Evolutionary conservation across 2,797 vertebrate genomes (phyloP), one percentile per base, ranked within the genome.

Genomic region (Hippopotamyrus pictus): DNA sequence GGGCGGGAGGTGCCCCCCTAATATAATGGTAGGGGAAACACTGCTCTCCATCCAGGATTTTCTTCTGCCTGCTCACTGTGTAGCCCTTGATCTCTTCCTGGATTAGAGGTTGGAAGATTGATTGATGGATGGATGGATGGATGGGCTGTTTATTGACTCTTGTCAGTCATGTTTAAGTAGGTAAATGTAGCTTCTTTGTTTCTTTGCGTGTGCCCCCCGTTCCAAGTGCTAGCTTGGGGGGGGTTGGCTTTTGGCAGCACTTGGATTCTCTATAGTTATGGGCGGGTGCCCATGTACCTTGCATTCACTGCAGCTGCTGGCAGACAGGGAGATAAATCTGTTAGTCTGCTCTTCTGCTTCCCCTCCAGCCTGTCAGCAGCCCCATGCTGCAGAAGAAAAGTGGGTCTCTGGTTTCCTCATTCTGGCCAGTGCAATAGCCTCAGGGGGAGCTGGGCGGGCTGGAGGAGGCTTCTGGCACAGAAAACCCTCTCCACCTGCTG

Each of bases 401-500:
- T 22, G 46, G 79, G 79, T n/a, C 44, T 46, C 41, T 83, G 79
- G 79, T 83, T 22, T 50, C n/a, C 37, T 41, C 19, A 48, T 50
- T 46, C 37, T 46, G 41, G 41, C 19, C 79, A 48, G 41, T 48
- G n/a, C 29, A 79, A 44, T 17, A 44, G 29, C 73, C 17, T 33
- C 29, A 79, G 73, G 37, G 37, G 76, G 76, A 3, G 17, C 33
- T 0, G 33, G 73, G 33, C 2, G 9, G 14, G 11, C 51, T 17
- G 51, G 57, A 59, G 59, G 90, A 88, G 12, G 89, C 90, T 91
- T 93, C 93, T 94, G 93, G 93, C 92, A 94, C 94, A 94, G 93
- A 93, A 93, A 90, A 91, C 90, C 92, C 93, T 92, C 88, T 88
- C 89, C 90, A 91, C 91, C 90, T 0, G 2, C 25, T 76, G 88